Evolutionary conservation across 64 coral and sea anemone species (phyloP).

Genomic region (Actinia equina): DNA sequence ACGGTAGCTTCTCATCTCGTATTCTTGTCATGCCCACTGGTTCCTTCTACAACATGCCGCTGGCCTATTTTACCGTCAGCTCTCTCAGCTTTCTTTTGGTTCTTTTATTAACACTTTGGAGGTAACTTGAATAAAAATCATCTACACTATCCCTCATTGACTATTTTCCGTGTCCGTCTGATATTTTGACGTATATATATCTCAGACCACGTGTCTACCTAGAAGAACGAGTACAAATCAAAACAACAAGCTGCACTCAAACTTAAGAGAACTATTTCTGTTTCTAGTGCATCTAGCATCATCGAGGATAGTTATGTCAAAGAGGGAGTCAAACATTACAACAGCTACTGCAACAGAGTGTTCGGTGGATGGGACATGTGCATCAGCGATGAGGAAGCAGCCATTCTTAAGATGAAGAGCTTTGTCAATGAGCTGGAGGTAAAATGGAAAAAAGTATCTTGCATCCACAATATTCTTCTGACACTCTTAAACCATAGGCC

Average conservation of each 20-base stretch:
- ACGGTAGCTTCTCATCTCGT: slow-evolving; percentile 63
- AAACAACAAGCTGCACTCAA: too few relatives aligned
- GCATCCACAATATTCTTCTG: too few relatives aligned
- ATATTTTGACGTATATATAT: too few relatives aligned
- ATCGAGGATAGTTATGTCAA: slow-evolving; percentile 90
- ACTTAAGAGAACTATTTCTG: background rate
- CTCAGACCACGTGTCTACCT: too few relatives aligned
- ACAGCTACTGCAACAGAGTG: slow-evolving; percentile 83
- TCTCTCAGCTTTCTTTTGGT: slow-evolving; percentile 47
- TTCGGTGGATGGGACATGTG: slow-evolving; percentile 96
- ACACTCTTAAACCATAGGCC: too few relatives aligned
- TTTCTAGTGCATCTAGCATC: slow-evolving; percentile 71
- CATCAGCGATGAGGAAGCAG: slow-evolving; percentile 64
- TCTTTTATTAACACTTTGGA: slow-evolving; percentile 66
- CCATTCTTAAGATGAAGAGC: slow-evolving; percentile 69
- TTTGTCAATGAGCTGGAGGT: slow-evolving; percentile 82
- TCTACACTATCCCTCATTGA: too few relatives aligned
- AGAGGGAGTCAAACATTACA: slow-evolving; percentile 68
- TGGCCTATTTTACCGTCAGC: slow-evolving; percentile 78
- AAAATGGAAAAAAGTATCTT: background rate
- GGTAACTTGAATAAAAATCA: slow-evolving; percentile 18
- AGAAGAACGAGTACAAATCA: too few relatives aligned
- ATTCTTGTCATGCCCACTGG: slow-evolving; percentile 35
- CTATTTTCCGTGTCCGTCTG: too few relatives aligned
- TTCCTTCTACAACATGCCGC: slow-evolving; percentile 75